Evolutionary conservation across 1,140 invertebrate species (phyloP).

Genomic region (Panagrolaimus sp.): DNA sequence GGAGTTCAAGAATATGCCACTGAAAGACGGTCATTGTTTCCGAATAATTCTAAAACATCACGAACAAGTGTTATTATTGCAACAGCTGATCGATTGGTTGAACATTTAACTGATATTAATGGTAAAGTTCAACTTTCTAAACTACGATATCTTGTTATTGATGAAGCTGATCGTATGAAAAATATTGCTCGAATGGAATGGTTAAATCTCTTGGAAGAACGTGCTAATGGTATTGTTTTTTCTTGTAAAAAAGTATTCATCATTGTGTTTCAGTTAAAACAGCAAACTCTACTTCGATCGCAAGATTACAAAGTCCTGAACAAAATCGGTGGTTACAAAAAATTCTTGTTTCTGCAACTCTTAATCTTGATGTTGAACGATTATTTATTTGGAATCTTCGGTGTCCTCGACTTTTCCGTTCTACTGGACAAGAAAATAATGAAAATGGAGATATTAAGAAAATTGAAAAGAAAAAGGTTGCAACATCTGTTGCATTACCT

Average conservation of each 20-base stretch:
- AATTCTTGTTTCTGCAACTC: conserved; percentile 86
- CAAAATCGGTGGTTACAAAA: conserved; percentile 70
- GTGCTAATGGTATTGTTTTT: conserved; percentile 39
- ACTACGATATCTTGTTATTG: conserved; percentile 41
- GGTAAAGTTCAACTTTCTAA: conserved; percentile 31
- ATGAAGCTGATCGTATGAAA: conserved; percentile 44
- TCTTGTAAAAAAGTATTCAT: conserved; percentile 18
- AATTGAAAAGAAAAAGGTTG: conserved; percentile 3
- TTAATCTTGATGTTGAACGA: conserved; percentile 90
- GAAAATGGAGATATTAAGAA: conserved; percentile 14
- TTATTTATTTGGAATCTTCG: conserved; percentile 79
- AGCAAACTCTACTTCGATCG: background rate
- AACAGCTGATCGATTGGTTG: conserved; percentile 42
- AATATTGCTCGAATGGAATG: conserved; percentile 41
- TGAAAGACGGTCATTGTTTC: conserved; percentile 31
- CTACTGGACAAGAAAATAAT: conserved; percentile 63
- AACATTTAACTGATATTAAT: conserved; percentile 38
- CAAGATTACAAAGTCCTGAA: conserved; percentile 15
- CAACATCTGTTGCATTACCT: conserved; percentile 28
- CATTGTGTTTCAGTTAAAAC: background rate
- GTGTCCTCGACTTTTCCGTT: conserved; percentile 82
- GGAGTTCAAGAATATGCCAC: conserved; percentile 24
- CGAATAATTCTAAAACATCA: conserved; percentile 20
- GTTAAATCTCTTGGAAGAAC: conserved; percentile 39
- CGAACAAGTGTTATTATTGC: conserved; percentile 37